Evolutionary conservation across 2,888 invertebrate species (phyloP).

Genomic region (Trichogramma evanescens): DNA sequence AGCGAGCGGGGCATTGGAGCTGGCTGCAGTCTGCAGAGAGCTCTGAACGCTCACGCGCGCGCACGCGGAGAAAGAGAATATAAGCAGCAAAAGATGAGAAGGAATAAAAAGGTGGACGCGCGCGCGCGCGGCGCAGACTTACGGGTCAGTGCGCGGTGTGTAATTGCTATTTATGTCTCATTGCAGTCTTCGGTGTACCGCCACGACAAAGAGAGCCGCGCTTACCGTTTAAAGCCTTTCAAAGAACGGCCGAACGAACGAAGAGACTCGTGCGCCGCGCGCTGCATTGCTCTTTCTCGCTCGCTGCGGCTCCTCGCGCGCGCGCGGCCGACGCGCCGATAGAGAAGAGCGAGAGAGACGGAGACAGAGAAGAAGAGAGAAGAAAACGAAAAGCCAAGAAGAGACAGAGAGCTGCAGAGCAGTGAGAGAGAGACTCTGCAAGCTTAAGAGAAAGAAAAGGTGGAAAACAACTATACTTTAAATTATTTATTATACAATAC

Average conservation of each 20-base stretch:
- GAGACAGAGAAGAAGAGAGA: no score
- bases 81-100: constrained; percentile 8
- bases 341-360: no score
- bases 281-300: constrained; percentile 22
- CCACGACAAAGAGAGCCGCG: constrained; percentile 36
- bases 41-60: not conserved
- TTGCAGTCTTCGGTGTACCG: constrained; percentile 34
- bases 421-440: not conserved
- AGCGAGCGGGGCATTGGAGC: not conserved
- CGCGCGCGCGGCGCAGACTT: constrained; percentile 23
- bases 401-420: not conserved
- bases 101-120: constrained; percentile 16
- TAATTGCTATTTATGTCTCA: constrained; percentile 43
- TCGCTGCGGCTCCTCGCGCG: no score
- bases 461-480: constrained; percentile 24
- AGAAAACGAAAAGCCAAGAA: no score
- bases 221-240: constrained; percentile 35
- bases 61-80: no score
- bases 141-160: constrained; percentile 41
- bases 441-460: constrained; percentile 11
- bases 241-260: constrained; percentile 21
- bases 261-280: constrained; percentile 12
- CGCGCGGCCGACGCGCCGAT: no score
- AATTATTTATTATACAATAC: constrained; percentile 26
- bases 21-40: not conserved